Evolutionary conservation across 2,797 vertebrate species (phyloP), one percentile per base, ranked within the genome.

Genomic region (Arnoldichthys spilopterus): DNA sequence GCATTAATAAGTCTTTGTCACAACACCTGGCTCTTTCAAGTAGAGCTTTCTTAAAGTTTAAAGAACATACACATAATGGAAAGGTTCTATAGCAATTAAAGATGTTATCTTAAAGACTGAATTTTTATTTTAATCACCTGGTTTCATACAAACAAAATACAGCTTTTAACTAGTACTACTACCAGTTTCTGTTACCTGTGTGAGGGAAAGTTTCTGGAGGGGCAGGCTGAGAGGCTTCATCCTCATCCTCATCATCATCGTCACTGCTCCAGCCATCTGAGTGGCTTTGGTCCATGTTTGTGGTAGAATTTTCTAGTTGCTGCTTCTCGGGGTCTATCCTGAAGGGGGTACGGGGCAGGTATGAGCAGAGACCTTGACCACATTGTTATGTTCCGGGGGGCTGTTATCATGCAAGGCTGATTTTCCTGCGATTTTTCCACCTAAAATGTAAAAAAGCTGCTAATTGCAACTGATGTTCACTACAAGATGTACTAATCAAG

Each of bases 181-280:
- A 16, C 20, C 2, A n/a, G 18, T 61, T 2, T 81, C 0, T 13
- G 82, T 63, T 89, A 94, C 93, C 92, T 91, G 87, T 89, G 67
- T 89, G 75, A 66, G 86, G 73, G 67, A 6, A 22, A 82, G 83
- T 82, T 80, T 89, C 86, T 69, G 68, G 32, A 51, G 59, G 24
- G 45, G 64, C 74, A 51, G 43, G 58, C 54, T 56, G 64, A 67
- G 56, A 72, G 62, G 82, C 11, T 13, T 69, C 71, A 49, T 84
- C 75, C 1, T 91, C 87, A 84, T 93, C 92, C 12, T 92, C 91
- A 68, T 86, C 87, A 54, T 91, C 91, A 16, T 96, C 94, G 74
- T 95, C 95, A 56, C 90, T 94, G 85, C 90, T 94, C 92, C 91
- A 94, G 79, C 86, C 91, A 1, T 91, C 92, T 81, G 94, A 89